Evolutionary conservation across 2,888 invertebrate genomes (phyloP).

Genomic region (Drosophila testacea): DNA sequence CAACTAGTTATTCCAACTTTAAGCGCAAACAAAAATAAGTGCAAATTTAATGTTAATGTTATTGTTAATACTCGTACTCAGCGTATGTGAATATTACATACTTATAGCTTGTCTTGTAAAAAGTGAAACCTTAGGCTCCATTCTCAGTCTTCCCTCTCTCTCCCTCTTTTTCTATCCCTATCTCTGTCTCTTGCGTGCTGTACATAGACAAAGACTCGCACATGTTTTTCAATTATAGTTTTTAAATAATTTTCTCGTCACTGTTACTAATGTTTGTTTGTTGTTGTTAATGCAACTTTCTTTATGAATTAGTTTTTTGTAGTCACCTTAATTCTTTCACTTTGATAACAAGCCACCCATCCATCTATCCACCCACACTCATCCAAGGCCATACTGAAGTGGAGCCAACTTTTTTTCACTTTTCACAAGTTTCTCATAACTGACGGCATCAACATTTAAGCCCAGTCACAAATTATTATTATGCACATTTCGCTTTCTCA

Average conservation of each 20-base stretch:
- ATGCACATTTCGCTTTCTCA: conserved; percentile 62
- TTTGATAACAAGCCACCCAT: conserved; percentile 20
- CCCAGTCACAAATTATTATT: conserved; percentile 67
- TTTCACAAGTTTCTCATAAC: conserved; percentile 54
- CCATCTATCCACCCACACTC: conserved; percentile 22
- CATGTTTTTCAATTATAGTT: conserved; percentile 71
- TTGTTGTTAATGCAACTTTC: conserved; percentile 68
- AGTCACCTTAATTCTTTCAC: conserved; percentile 53
- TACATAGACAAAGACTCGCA: conserved; percentile 3
- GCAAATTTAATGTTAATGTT: conserved; percentile 51
- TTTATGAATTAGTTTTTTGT: conserved; percentile 55
- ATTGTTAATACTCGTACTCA: conserved; percentile 25
- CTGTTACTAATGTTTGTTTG: conserved; percentile 63
- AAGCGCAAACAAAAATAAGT: conserved; percentile 33
- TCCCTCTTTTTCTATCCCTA: not conserved
- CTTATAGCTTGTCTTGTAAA: conserved; percentile 24
- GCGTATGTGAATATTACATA: conserved; percentile 21
- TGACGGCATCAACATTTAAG: conserved; percentile 58
- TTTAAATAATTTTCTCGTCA: conserved; percentile 75
- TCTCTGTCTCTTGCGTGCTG: conserved; percentile 30
- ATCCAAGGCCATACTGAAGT: conserved; percentile 44
- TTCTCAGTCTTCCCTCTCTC: conserved; percentile 9
- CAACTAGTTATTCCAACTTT: conserved; percentile 18
- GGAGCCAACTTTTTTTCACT: conserved; percentile 53
- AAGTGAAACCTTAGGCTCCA: conserved; percentile 49